phyloP scores from a whole-genome alignment of 2,113 vertebrate genomes.

The Taurulus bubalis region DNA sequence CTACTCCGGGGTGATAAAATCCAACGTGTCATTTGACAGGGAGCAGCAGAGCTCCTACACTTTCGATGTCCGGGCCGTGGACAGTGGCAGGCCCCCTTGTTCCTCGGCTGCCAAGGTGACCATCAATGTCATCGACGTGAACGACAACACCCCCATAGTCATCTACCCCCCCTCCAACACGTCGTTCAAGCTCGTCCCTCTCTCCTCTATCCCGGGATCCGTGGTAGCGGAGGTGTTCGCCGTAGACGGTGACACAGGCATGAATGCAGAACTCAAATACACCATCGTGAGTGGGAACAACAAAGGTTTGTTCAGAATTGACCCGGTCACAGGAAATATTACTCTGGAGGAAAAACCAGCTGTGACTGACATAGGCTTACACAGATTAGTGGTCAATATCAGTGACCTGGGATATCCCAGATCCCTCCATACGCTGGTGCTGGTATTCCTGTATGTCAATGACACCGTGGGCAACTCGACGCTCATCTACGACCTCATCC shows the following conservation, averaged over 20 bases:
- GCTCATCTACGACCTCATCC: slow-evolving; percentile 94
- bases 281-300: slow-evolving; percentile 96
- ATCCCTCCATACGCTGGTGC: slow-evolving; percentile 95
- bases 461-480: slow-evolving; percentile 96
- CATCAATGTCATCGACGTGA: slow-evolving; percentile 98
- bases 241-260: slow-evolving; percentile 96
- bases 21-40: slow-evolving; percentile 97
- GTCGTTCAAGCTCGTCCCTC: slow-evolving; percentile 97
- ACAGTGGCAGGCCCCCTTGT: slow-evolving; percentile 92
- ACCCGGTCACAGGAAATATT: slow-evolving; percentile 98
- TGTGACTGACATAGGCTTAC: slow-evolving; percentile 90
- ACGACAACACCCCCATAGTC: slow-evolving; percentile 96
- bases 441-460: slow-evolving; percentile 97
- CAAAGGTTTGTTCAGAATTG: slow-evolving; percentile 96
- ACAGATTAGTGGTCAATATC: slow-evolving; percentile 97
- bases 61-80: slow-evolving; percentile 95
- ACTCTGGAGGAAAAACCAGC: slow-evolving; percentile 96
- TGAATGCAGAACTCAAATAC: slow-evolving; percentile 98
- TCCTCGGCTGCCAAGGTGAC: slow-evolving; percentile 98
- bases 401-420: slow-evolving; percentile 98
- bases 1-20: slow-evolving; percentile 97
- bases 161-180: slow-evolving; percentile 97
- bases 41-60: slow-evolving; percentile 99
- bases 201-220: slow-evolving; percentile 96
- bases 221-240: slow-evolving; percentile 98